Evolutionary conservation across 2,888 invertebrate species (phyloP).

Genomic region (Tubulanus polymorphus): DNA sequence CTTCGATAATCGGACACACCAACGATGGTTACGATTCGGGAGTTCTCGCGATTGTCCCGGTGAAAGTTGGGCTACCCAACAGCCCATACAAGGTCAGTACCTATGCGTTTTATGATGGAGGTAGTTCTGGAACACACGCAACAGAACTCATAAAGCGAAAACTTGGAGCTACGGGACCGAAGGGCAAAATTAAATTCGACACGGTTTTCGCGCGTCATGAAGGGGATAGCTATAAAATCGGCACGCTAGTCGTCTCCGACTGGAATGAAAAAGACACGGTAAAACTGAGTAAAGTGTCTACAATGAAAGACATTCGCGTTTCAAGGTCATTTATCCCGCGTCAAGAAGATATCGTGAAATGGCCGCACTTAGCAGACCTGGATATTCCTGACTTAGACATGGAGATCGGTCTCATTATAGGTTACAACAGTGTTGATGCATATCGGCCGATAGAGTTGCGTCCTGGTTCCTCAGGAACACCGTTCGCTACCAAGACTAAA

Average conservation of each 20-base stretch:
- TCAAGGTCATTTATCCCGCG: background rate
- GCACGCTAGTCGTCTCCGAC: background rate
- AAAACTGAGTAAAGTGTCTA: background rate
- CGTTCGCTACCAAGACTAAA: background rate
- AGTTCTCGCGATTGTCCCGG: slow-evolving; percentile 11
- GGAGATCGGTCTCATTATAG: slow-evolving; percentile 1
- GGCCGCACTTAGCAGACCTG: background rate
- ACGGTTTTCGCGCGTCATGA: background rate
- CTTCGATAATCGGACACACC: background rate
- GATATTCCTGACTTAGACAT: background rate
- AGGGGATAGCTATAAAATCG: background rate
- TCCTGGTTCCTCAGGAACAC: background rate
- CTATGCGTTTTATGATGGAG: slow-evolving; percentile 11
- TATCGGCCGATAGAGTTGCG: background rate
- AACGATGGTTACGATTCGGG: too few species aligned
- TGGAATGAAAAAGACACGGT: background rate
- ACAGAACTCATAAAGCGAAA: slow-evolving; percentile 4
- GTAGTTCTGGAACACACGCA: slow-evolving; percentile 9
- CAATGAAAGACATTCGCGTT: background rate
- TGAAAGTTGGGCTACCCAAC: slow-evolving; percentile 4
- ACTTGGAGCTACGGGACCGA: background rate
- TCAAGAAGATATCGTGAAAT: background rate
- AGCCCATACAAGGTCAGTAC: background rate
- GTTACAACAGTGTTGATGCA: background rate
- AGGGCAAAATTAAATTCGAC: slow-evolving; percentile 3